Conservation (phyloP, 1,140 invertebrate genomes). For the Drosophila paulistorum region DNA sequence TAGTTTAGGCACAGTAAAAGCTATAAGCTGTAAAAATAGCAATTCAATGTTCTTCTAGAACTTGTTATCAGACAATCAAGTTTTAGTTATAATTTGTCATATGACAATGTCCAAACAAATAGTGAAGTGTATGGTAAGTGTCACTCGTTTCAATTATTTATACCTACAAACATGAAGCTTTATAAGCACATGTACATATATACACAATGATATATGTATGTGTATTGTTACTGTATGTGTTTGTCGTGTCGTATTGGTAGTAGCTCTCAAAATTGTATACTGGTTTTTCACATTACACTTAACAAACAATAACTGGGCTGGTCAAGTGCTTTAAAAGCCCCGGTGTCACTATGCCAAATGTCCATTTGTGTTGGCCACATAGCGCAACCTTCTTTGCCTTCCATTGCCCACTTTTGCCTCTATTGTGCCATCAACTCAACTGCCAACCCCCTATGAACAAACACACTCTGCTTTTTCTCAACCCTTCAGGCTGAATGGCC, state of each 20-base stretch:
- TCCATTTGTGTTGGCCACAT: conserved; percentile 5
- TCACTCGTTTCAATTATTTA: background rate
- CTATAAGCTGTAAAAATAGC: too few species aligned
- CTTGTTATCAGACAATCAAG: too few species aligned
- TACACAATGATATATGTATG: background rate
- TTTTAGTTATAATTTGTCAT: conserved; percentile 1
- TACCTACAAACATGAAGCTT: background rate
- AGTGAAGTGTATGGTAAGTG: background rate
- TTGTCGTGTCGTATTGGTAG: too few species aligned
- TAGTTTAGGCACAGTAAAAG: too few species aligned
- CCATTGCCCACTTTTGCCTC: background rate
- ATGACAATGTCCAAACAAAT: background rate
- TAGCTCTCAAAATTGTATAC: background rate
- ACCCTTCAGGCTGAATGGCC: conserved; percentile 1
- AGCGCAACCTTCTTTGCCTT: background rate
- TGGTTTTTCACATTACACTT: conserved; percentile 12
- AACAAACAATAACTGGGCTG: conserved; percentile 12
- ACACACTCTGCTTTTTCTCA: conserved; percentile 2
- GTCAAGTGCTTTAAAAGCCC: conserved; percentile 12
- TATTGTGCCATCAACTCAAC: too few species aligned
- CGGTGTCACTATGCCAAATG: conserved; percentile 10
- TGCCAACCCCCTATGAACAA: background rate
- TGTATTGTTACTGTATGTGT: background rate
- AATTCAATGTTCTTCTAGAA: too few species aligned
- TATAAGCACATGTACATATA: background rate